Evolutionary conservation across 2,113 vertebrate genomes (phyloP).

Genomic region (Tonatia bakeri): DNA sequence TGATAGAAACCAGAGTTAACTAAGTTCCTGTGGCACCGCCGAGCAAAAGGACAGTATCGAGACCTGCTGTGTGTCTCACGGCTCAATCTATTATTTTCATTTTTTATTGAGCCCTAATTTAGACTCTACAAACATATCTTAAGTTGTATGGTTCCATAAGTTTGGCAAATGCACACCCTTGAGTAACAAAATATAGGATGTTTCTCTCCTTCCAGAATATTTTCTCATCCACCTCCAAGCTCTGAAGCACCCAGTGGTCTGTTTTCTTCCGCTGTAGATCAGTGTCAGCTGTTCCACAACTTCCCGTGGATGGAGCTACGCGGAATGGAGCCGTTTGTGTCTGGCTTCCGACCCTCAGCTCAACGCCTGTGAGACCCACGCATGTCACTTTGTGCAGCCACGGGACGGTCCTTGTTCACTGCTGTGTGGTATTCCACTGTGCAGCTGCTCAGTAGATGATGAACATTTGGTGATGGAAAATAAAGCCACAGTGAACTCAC

Average conservation of each 20-base stretch:
- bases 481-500: not conserved
- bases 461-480: not conserved
- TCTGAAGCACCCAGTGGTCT: not conserved
- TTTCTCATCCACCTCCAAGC: not conserved
- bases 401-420: fast-evolving
- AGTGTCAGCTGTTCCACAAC: not conserved
- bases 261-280: not conserved
- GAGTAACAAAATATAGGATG: not conserved
- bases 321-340: not conserved
- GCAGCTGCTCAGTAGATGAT: fast-evolving
- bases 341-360: not conserved
- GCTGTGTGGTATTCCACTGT: fast-evolving
- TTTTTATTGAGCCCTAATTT: not conserved
- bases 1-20: not conserved
- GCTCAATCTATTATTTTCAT: not conserved
- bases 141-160: not conserved
- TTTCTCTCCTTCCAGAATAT: not conserved
- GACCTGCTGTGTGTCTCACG: not conserved
- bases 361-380: not conserved
- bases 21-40: not conserved
- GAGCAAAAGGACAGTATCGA: not conserved
- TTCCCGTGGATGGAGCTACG: not conserved
- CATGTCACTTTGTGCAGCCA: fast-evolving
- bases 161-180: not conserved
- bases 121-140: not conserved